Percentiles rank a stretch among this genome's conserved stretches.
Evolutionary conservation across 2,797 vertebrate genomes (phyloP).

Genomic region (Phylloscopus collybita): DNA sequence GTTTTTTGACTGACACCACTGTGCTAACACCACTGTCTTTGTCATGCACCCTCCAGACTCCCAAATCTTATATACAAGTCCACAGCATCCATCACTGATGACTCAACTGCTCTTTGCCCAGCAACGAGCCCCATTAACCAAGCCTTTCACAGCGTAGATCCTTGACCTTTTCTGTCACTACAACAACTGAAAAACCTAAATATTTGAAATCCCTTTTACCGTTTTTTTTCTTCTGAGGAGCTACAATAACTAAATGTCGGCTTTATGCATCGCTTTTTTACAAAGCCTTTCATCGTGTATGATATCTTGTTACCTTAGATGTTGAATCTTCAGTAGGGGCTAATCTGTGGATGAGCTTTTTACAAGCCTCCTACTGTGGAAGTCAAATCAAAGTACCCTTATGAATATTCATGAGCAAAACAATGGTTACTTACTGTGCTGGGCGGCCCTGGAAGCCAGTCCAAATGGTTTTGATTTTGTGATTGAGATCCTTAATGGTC

Average conservation of each 20-base stretch:
- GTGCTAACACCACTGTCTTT: neutral
- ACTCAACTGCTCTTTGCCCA: slow-evolving; percentile 13
- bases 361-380: slow-evolving; percentile 71
- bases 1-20: neutral
- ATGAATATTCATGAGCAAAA: slow-evolving; percentile 79
- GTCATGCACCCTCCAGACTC: neutral
- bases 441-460: slow-evolving; percentile 75
- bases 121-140: neutral
- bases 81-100: neutral
- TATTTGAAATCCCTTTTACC: neutral
- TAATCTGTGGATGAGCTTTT: slow-evolving; percentile 71
- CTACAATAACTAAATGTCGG: slow-evolving; percentile 34
- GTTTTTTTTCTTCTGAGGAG: slow-evolving; percentile 28
- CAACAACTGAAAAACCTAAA: slow-evolving; percentile 15
- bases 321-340: slow-evolving; percentile 62
- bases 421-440: slow-evolving; percentile 76
- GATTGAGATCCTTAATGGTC: slow-evolving; percentile 78
- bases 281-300: neutral
- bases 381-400: slow-evolving; percentile 73
- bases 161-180: slow-evolving; percentile 43
- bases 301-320: slow-evolving; percentile 64
- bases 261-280: slow-evolving; percentile 23
- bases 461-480: slow-evolving; percentile 78
- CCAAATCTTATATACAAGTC: neutral
- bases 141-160: neutral